Conservation (phyloP, 2,888 invertebrate species). For the Nineta flava region DNA sequence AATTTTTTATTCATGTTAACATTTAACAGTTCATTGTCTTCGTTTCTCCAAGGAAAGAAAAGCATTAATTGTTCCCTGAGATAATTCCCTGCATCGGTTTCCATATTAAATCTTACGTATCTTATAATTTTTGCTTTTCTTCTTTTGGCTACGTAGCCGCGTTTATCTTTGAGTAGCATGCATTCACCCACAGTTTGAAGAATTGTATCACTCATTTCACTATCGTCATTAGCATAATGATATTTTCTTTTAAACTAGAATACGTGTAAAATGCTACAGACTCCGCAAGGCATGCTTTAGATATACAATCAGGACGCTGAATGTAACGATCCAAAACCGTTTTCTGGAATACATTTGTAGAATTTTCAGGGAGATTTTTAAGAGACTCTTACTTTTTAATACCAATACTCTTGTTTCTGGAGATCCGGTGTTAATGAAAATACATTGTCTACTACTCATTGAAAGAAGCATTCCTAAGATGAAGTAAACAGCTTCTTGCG, state of each 20-base stretch:
- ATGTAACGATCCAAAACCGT: not conserved
- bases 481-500: no score
- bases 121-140: not conserved
- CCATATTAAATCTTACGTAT: not conserved
- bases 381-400: not conserved
- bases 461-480: conserved; percentile 9
- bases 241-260: not conserved
- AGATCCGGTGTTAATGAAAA: not conserved
- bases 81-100: not conserved
- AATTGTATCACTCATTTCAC: not conserved
- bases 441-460: not conserved
- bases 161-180: not conserved
- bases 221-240: not conserved
- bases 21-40: no score
- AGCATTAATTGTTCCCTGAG: not conserved
- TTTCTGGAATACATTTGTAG: not conserved
- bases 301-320: not conserved
- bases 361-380: not conserved
- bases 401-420: not conserved
- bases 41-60: no score
- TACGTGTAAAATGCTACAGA: not conserved
- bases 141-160: not conserved
- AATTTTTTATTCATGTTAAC: no score
- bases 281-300: no score
- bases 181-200: not conserved